Percentiles rank a stretch among this genome's conserved stretches.
phyloP scores from a whole-genome alignment of 2,888 invertebrate genomes.

The Torymus tubicola region DNA sequence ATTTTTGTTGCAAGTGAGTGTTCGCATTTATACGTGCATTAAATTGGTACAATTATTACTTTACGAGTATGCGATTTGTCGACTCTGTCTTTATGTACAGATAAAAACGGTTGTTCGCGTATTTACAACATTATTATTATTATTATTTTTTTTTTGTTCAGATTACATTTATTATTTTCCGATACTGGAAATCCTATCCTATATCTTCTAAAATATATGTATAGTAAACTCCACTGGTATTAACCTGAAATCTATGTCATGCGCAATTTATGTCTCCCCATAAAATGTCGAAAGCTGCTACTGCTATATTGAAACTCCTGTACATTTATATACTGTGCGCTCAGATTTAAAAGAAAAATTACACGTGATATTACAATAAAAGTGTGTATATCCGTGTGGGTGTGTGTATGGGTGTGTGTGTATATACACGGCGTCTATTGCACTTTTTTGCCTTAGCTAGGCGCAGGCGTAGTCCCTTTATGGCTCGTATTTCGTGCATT shows the following conservation, averaged over 20 bases:
- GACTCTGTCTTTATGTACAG: no score
- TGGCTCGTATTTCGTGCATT: not conserved
- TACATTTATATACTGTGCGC: not conserved
- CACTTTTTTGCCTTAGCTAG: not conserved
- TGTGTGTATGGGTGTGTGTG: no score
- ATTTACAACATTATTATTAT: no score
- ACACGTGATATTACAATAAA: conserved; percentile 34
- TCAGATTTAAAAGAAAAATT: conserved; percentile 25
- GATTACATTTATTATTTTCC: conserved; percentile 34
- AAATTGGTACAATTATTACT: no score
- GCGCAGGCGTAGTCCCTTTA: not conserved
- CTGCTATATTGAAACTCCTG: conserved; percentile 25
- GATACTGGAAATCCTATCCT: conserved; percentile 34
- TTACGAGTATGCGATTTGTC: no score
- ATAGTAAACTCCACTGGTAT: conserved; percentile 38
- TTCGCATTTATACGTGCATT: no score
- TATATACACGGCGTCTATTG: no score
- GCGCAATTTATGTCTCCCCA: conserved; percentile 32
- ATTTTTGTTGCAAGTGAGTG: no score
- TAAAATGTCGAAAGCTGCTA: conserved; percentile 30
- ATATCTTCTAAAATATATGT: conserved; percentile 41
- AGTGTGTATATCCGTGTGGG: not conserved
- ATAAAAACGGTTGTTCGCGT: no score
- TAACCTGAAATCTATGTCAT: conserved; percentile 43
- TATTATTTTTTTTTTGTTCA: not conserved